Base-by-base conservation (phyloP, 2,113 vertebrate genomes). In the Ariopsis seemanni region DNA sequence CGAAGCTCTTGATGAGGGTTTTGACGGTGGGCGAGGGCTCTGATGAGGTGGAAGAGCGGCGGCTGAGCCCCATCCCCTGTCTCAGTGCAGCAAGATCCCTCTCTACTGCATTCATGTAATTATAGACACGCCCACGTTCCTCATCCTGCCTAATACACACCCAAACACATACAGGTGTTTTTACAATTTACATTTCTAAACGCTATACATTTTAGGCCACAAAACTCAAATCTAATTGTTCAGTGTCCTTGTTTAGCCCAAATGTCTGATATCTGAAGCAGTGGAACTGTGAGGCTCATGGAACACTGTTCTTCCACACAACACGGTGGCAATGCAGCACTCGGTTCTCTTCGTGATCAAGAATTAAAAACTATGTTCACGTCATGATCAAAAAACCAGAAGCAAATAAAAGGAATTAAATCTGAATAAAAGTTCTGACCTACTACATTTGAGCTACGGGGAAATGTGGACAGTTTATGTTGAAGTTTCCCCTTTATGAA, bases 21-120 rank as follows among this genome's bases (percentile, higher is more conserved):
- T 97, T 97, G 10, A 97, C 96, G 0, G 97, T 97, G 8, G 96
- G 96, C 0, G 96, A 96, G 0, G 96, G 96, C 91, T 97, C 97
- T 0, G 96, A 97, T 90, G 97, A 96, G 20, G 96, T 95, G 2
- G 97, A 99, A 1, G 98, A 99, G 22, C 97, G 94, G 62, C 97
- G 95, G 67, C 97, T 98, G 88, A 98, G 95, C 2, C 97, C 97
- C 97, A 99, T 98, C 5, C 97, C 97, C 91, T 99, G 98, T 78
- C 97, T 94, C 72, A 99, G 94, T 9, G 97, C 97, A 17, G 98
- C 98, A 90, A 99, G 88, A 87, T 99, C 98, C 86, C 97, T 94
- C 92, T 99, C 98, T 4, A 99, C 98, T 0, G 97, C 97, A 7
- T 99, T 99, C 97, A 98, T 99, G 92, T 99, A 99, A 93, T 99